phyloP scores from a whole-genome alignment of 2,888 invertebrate species.

The Diachrysia chrysitis region DNA sequence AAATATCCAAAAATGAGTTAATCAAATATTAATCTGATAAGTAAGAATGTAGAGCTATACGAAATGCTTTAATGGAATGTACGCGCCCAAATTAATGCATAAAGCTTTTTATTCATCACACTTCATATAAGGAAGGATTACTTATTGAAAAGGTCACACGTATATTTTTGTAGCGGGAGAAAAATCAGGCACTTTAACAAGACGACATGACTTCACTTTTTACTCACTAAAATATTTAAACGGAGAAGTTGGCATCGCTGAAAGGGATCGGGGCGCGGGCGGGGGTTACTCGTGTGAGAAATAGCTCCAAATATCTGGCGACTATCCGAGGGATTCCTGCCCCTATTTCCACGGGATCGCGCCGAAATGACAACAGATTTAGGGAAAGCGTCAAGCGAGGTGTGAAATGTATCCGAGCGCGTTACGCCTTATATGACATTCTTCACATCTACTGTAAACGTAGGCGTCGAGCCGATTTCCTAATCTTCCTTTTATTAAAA shows the following conservation, averaged over 20 bases:
- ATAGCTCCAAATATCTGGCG: conserved; percentile 85
- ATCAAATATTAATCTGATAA: conserved; percentile 52
- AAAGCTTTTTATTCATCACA: conserved; percentile 30
- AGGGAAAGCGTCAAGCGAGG: conserved; percentile 87
- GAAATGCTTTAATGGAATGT: conserved; percentile 25
- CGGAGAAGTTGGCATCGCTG: conserved; percentile 68
- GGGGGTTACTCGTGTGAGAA: conserved; percentile 79
- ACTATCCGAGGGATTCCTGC: conserved; percentile 83
- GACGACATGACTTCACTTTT: conserved; percentile 81
- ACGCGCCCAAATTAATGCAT: conserved; percentile 17
- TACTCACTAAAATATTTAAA: conserved; percentile 85
- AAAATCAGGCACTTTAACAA: conserved; percentile 72
- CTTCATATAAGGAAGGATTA: conserved; percentile 34
- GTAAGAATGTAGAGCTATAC: conserved; percentile 21
- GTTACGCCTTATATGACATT: conserved; percentile 86
- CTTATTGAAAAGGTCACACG: conserved; percentile 25
- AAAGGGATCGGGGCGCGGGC: conserved; percentile 45
- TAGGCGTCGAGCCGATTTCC: conserved; percentile 79
- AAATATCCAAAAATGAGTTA: conserved; percentile 45
- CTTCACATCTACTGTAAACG: conserved; percentile 82
- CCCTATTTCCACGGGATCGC: conserved; percentile 86
- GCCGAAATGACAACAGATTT: conserved; percentile 88
- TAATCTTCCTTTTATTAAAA: conserved; percentile 87
- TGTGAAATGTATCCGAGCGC: conserved; percentile 87
- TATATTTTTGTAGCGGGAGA: conserved; percentile 39